Evolutionary conservation across 2,113 vertebrate genomes (phyloP).

Genomic region (Garra rufa): DNA sequence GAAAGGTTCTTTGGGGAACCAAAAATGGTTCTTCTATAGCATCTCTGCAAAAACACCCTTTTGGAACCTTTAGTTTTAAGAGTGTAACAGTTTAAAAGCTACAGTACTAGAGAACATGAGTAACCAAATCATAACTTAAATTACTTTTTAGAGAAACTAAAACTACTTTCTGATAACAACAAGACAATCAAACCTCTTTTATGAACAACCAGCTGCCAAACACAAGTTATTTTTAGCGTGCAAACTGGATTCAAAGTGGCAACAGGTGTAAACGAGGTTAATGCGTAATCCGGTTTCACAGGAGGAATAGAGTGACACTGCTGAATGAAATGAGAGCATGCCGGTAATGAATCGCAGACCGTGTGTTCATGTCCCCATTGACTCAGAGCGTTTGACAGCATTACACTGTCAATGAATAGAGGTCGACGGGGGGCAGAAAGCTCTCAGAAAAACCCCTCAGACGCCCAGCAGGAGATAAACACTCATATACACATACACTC

Average conservation of each 20-base stretch:
- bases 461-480: conserved; percentile 25
- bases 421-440: conserved; percentile 29
- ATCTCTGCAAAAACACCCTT: too few species aligned
- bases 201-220: neutral
- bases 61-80: too few species aligned
- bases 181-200: neutral
- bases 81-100: neutral
- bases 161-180: neutral
- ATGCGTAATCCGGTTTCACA: conserved; percentile 20
- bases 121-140: neutral
- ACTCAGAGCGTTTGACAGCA: conserved; percentile 22
- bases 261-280: conserved; percentile 45
- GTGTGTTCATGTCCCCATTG: conserved; percentile 1
- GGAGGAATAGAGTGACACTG: neutral
- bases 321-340: conserved; percentile 42
- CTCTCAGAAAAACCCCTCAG: neutral
- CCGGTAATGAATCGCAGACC: conserved; percentile 36
- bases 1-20: too few species aligned
- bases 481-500: neutral
- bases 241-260: neutral
- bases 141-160: neutral
- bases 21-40: too few species aligned
- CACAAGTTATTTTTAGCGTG: neutral
- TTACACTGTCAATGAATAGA: conserved; percentile 32
- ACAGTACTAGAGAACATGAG: too few species aligned